Conservation (phyloP, 2,797 vertebrate species). For the Crocodylus rhombifer region DNA sequence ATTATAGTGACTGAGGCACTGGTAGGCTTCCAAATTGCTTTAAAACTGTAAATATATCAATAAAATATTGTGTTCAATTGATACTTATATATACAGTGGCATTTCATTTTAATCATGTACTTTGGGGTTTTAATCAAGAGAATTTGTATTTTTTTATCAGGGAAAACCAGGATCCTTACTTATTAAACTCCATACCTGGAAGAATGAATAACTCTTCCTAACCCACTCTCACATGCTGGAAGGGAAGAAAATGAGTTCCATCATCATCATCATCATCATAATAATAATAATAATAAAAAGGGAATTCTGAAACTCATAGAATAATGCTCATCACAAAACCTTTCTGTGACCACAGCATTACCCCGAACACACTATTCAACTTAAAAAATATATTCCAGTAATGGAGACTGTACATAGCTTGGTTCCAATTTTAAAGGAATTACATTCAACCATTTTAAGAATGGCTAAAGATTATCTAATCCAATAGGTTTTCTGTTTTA, state of each 20-base stretch:
- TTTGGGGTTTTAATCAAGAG: not conserved
- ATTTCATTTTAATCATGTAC: too few relatives aligned
- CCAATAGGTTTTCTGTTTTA: not conserved
- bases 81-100: too few relatives aligned
- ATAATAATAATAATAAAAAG: too few relatives aligned
- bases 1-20: too few relatives aligned
- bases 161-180: not conserved
- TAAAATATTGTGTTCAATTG: too few relatives aligned
- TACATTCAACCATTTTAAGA: not conserved
- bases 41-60: too few relatives aligned
- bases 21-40: too few relatives aligned
- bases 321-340: not conserved
- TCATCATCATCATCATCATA: not conserved
- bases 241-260: not conserved
- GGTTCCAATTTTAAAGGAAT: not conserved
- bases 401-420: not conserved
- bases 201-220: not conserved
- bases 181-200: not conserved
- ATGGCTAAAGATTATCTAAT: not conserved
- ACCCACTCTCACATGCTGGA: not conserved
- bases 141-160: not conserved
- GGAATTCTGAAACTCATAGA: not conserved
- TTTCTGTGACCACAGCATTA: not conserved
- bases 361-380: not conserved
- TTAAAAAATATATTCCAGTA: not conserved